Evolutionary conservation across 1,140 invertebrate genomes (phyloP).

Genomic region (Formica selysi): DNA sequence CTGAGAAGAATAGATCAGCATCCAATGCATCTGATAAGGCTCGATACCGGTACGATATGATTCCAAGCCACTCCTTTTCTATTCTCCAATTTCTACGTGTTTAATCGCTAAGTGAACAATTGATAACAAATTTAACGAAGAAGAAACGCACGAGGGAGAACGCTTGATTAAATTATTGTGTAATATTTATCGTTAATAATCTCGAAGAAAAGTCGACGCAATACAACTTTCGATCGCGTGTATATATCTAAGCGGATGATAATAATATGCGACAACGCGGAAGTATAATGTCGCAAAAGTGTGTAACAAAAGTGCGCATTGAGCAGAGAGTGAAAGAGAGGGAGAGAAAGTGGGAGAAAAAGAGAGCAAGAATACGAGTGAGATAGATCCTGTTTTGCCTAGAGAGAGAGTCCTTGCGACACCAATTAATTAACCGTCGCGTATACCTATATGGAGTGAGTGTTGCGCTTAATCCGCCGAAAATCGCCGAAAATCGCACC

Average conservation of each 20-base stretch:
- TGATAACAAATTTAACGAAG: constrained; percentile 51
- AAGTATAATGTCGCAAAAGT: constrained; percentile 29
- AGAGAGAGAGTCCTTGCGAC: constrained; percentile 55
- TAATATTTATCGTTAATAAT: constrained; percentile 70
- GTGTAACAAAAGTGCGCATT: neutral
- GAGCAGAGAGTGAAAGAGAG: constrained; percentile 15
- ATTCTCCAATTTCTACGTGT: constrained; percentile 85
- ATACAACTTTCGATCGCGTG: constrained; percentile 80
- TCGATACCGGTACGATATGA: constrained; percentile 69
- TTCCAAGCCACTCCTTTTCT: constrained; percentile 80
- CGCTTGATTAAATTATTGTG: constrained; percentile 60
- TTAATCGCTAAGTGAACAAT: constrained; percentile 80
- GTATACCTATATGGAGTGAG: constrained; percentile 50
- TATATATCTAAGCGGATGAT: constrained; percentile 79
- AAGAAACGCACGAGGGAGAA: constrained; percentile 7
- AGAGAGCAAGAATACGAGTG: constrained; percentile 35
- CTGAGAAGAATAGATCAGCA: neutral
- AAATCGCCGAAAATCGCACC: constrained; percentile 62
- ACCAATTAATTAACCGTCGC: constrained; percentile 45
- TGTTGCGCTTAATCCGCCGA: constrained; percentile 32
- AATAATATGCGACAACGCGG: constrained; percentile 57
- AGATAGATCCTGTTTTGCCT: constrained; percentile 59
- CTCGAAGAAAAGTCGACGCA: constrained; percentile 61
- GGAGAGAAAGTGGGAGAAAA: constrained; percentile 26
- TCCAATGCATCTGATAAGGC: constrained; percentile 27